Percentiles rank a stretch among this genome's conserved stretches.
Evolutionary conservation across 2,113 vertebrate genomes (phyloP).

Genomic region (Caloenas nicobarica): DNA sequence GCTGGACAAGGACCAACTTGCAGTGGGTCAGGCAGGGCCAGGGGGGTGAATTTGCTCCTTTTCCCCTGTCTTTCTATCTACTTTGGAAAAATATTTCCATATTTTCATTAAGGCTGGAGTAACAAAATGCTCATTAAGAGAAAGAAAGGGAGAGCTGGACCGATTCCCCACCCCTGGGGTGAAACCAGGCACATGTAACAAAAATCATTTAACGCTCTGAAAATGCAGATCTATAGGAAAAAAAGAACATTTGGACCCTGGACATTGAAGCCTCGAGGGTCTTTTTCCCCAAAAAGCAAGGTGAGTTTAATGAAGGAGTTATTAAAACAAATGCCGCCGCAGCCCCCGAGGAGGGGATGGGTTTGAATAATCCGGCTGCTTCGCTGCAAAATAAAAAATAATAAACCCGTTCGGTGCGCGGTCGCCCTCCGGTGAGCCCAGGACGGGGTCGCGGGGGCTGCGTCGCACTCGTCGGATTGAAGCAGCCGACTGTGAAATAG

Average conservation of each 20-base stretch:
- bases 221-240: fast-evolving
- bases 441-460: constrained; percentile 76
- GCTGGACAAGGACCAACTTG: not conserved
- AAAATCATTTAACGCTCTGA: not conserved
- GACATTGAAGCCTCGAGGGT: not conserved
- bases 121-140: fast-evolving
- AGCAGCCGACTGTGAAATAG: constrained; percentile 84
- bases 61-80: not conserved
- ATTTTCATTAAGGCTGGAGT: not conserved
- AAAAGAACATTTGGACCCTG: too few species aligned
- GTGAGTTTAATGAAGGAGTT: not conserved
- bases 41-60: not conserved
- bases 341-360: not conserved
- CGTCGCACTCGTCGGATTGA: constrained; percentile 75
- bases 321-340: constrained; percentile 46
- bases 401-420: constrained; percentile 34
- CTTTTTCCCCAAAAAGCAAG: not conserved
- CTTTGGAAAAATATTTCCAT: not conserved
- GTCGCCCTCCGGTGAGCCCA: constrained; percentile 73
- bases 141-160: not conserved
- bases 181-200: fast-evolving
- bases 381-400: not conserved
- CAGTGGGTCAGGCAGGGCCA: not conserved
- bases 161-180: fast-evolving
- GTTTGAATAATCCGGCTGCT: constrained; percentile 22